Conservation (phyloP, 2,888 invertebrate genomes). For the Parnassius glacialis region DNA sequence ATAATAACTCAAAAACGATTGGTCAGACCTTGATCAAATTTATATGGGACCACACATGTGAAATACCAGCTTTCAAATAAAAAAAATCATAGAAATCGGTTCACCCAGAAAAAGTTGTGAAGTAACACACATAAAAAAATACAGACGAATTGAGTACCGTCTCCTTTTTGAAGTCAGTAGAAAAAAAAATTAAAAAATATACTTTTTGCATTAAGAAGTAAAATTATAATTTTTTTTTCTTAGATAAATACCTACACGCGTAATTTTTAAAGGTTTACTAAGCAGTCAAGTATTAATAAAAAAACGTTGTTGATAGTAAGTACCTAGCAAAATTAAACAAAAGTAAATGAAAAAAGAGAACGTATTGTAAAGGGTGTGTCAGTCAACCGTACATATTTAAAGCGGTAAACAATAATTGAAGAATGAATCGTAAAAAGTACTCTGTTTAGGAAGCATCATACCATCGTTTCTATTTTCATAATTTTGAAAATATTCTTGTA, state of each 20-base stretch:
- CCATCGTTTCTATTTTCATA: not conserved
- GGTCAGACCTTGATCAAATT: too few species aligned
- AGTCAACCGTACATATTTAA: conserved; percentile 22
- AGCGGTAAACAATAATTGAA: conserved; percentile 23
- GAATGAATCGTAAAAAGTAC: conserved; percentile 12
- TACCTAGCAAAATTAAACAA: not conserved
- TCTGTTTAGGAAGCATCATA: conserved; percentile 13
- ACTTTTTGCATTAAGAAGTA: too few species aligned
- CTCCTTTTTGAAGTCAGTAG: too few species aligned
- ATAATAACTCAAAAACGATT: too few species aligned
- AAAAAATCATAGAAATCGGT: too few species aligned
- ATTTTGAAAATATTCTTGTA: not conserved
- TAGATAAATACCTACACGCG: not conserved
- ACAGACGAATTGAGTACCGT: too few species aligned
- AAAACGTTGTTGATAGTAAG: not conserved
- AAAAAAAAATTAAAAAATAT: too few species aligned
- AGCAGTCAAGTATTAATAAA: too few species aligned
- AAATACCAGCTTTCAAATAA: too few species aligned
- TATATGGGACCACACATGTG: too few species aligned
- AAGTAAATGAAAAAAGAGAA: conserved; percentile 21
- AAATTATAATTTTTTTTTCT: not conserved
- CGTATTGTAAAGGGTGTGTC: conserved; percentile 25
- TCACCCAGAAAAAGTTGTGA: too few species aligned
- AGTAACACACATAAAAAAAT: too few species aligned
- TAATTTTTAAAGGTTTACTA: not conserved